These are phyloP conservation scores for Acridotheres tristis DNA, from an alignment of 2,797 vertebrate genomes.

Conservation along the genomic window DNA sequence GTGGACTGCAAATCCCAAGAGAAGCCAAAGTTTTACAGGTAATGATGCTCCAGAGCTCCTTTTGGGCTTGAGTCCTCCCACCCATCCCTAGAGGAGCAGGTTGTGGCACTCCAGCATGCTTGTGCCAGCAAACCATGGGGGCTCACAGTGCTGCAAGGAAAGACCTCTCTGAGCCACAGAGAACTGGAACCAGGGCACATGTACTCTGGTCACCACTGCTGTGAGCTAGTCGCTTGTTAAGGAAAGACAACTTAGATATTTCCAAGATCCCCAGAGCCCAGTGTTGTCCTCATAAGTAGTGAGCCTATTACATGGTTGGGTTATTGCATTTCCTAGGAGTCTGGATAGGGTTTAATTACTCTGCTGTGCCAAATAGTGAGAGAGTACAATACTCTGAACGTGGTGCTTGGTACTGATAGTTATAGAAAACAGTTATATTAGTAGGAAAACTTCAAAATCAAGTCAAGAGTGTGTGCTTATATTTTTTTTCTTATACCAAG, in stretches of 20 bases:
- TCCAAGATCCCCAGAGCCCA: not conserved
- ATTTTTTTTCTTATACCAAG: not conserved
- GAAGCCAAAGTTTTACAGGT: not conserved
- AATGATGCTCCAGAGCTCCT: not conserved
- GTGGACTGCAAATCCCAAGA: not conserved
- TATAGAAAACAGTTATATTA: not conserved
- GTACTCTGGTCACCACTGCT: not conserved
- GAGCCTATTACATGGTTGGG: not conserved
- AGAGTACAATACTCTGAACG: fast-evolving
- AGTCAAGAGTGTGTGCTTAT: not conserved
- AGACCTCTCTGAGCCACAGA: not conserved
- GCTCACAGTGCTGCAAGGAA: fast-evolving
- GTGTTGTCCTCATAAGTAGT: not conserved
- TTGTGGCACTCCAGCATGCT: fast-evolving
- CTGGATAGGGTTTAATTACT: not conserved
- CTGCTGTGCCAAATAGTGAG: not conserved
- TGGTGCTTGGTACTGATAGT: not conserved
- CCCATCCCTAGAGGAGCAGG: not conserved
- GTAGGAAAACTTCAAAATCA: not conserved
- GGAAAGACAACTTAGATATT: not conserved
- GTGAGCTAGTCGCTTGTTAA: not conserved
- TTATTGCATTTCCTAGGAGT: not conserved
- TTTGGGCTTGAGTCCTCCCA: not conserved
- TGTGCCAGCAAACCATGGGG: not conserved
- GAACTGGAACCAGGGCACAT: not conserved